phyloP scores from a whole-genome alignment of 2,888 invertebrate species.

The Entomobrya proxima region DNA sequence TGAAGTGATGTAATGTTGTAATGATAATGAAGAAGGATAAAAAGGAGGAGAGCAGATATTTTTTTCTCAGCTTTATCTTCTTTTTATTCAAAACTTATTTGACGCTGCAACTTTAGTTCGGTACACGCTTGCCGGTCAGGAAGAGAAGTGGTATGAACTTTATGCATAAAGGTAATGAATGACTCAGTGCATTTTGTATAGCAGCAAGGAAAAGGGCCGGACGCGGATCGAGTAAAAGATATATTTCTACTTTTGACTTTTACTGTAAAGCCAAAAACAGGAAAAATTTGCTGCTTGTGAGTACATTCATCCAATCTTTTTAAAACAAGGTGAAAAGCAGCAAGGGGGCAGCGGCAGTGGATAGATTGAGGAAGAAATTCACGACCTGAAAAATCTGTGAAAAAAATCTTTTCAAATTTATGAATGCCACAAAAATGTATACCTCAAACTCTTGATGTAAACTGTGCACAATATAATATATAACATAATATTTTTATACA shows the following conservation, averaged over 20 bases:
- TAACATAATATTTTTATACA: not conserved
- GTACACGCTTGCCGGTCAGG: not conserved
- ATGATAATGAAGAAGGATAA: constrained; percentile 42
- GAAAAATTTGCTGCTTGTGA: constrained; percentile 36
- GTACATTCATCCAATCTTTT: constrained; percentile 18
- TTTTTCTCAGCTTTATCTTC: constrained; percentile 30
- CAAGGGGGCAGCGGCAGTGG: constrained; percentile 35
- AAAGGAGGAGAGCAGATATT: constrained; percentile 48
- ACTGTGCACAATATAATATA: too few species aligned
- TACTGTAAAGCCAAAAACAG: not conserved
- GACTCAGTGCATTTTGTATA: not conserved
- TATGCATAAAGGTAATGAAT: not conserved
- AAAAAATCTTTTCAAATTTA: not conserved
- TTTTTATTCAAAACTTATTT: constrained; percentile 20
- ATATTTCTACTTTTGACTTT: not conserved
- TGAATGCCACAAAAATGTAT: not conserved
- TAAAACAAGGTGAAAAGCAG: constrained; percentile 52
- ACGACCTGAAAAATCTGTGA: not conserved
- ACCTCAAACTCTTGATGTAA: too few species aligned
- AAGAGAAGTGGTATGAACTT: constrained; percentile 11
- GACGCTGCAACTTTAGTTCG: not conserved
- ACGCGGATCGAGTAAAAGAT: not conserved
- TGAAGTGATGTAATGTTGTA: constrained; percentile 49
- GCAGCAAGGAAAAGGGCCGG: constrained; percentile 9
- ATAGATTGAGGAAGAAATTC: constrained; percentile 36